Percentiles rank a stretch among this genome's conserved stretches.
Evolutionary conservation across 2,113 vertebrate species (phyloP).

Genomic region (Varanus komodoensis): DNA sequence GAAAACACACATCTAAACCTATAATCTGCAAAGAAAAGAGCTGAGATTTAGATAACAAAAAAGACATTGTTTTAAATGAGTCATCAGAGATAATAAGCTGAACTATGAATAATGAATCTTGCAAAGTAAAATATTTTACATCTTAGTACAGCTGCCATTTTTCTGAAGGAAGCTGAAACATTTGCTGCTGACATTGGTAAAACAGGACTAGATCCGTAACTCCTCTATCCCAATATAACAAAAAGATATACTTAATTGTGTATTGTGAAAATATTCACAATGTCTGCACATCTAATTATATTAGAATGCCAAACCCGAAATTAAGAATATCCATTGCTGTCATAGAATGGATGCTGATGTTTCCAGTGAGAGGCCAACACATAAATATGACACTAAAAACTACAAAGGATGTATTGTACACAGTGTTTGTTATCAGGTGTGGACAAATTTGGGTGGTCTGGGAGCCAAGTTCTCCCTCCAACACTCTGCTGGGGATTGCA

Average conservation of each 20-base stretch:
- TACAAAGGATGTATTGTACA: background rate
- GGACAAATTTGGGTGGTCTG: too few relatives aligned
- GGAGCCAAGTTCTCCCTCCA: too few relatives aligned
- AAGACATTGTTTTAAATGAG: conserved; percentile 39
- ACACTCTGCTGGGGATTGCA: too few relatives aligned
- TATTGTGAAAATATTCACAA: conserved; percentile 44
- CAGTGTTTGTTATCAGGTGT: background rate
- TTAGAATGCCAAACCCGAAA: conserved; percentile 43
- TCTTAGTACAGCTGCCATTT: background rate
- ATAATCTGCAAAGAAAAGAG: conserved; percentile 34
- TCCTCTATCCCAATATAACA: background rate
- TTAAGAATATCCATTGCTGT: conserved; percentile 34
- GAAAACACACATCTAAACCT: conserved; percentile 28
- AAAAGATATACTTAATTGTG: conserved; percentile 36
- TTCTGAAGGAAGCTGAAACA: background rate
- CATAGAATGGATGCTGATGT: background rate
- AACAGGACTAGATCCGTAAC: conserved; percentile 7
- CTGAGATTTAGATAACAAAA: conserved; percentile 45
- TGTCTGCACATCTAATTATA: conserved; percentile 23
- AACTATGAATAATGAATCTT: conserved; percentile 37
- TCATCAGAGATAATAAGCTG: conserved; percentile 30
- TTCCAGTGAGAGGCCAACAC: background rate
- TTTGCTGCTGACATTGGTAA: conserved; percentile 12
- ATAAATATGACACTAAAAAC: background rate
- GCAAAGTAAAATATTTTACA: conserved; percentile 5